Evolutionary conservation across 2,797 vertebrate genomes (phyloP), one percentile per base, ranked within the genome.

Genomic region (Paramormyrops hopkinsi): DNA sequence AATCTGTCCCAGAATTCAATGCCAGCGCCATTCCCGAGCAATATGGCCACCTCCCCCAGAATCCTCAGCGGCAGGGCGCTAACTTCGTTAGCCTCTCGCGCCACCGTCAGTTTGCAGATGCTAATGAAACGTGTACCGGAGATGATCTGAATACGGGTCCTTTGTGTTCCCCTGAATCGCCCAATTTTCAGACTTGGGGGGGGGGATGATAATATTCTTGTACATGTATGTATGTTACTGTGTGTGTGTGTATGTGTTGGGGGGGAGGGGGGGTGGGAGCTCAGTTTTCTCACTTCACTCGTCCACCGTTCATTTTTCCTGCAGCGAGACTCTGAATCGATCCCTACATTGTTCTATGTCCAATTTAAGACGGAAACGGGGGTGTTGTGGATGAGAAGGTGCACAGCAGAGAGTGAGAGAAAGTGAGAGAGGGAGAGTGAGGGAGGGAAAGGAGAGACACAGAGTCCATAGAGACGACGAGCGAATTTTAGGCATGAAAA

Each of bases 1-100:
- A 85, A 82, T 88, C 73, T 84, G 53, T 59, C 50, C 50, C 82
- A 89, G 88, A 86, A 62, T 86, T 50, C 88, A 53, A 87, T 62
- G 53, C 33, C 54, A 37, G 54, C 17, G 37, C 46, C 56, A 37
- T 56, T 50, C 29, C 29, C 25, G 22, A 89, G 48, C 88, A 86
- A 86, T 86, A 89, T 73, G 62, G 46, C 82, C 82, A 69, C 83
- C 25, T 44, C 88, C 56, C 83, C 83, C 33, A 51, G 46, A 86
- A 85, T 62, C 82, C 83, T 11, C 88, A 51, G 79, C 82, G 22
- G 56, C 82, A 17, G 41, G 5, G 82, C 59, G 2, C 56, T 89
- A 85, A 86, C 56, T 73, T 73, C 3, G 50, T 86, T 86, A 86
- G 17, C 48, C 25, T 17, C 56, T 69, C n/a, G 17, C 44, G 33